These are phyloP conservation scores for Trichosurus vulpecula DNA, from an alignment of 2,797 vertebrate species.

Conservation along the genomic window DNA sequence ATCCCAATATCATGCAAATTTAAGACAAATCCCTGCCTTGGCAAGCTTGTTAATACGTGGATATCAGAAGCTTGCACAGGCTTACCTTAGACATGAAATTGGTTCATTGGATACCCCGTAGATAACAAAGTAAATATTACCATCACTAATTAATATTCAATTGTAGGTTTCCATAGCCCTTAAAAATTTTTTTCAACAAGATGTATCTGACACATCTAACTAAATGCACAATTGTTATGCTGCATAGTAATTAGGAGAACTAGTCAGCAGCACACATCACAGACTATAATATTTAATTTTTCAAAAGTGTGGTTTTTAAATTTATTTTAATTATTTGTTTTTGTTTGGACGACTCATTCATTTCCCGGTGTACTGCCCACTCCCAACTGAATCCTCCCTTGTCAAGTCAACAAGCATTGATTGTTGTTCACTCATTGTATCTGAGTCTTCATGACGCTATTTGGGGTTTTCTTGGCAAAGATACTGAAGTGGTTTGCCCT, in stretches of 20 bases:
- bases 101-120: too few species aligned
- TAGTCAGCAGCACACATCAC: background rate
- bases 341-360: background rate
- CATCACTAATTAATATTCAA: background rate
- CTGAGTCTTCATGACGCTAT: background rate
- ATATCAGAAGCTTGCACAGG: too few species aligned
- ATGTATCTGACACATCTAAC: background rate
- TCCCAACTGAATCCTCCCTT: background rate
- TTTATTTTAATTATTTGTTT: background rate
- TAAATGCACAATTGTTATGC: background rate
- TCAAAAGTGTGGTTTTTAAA: background rate
- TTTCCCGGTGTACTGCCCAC: background rate
- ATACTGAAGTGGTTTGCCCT: background rate
- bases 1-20: too few species aligned
- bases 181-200: background rate
- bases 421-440: background rate
- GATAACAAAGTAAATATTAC: too few species aligned
- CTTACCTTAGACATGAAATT: too few species aligned
- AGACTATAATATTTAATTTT: background rate
- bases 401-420: background rate
- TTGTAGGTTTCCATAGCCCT: background rate
- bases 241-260: background rate
- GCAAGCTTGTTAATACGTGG: too few species aligned
- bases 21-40: too few species aligned
- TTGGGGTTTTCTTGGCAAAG: background rate